These are phyloP conservation scores for Chamaedrilus cognettii DNA, from an alignment of 2,888 invertebrate species.

Conservation along the genomic window DNA sequence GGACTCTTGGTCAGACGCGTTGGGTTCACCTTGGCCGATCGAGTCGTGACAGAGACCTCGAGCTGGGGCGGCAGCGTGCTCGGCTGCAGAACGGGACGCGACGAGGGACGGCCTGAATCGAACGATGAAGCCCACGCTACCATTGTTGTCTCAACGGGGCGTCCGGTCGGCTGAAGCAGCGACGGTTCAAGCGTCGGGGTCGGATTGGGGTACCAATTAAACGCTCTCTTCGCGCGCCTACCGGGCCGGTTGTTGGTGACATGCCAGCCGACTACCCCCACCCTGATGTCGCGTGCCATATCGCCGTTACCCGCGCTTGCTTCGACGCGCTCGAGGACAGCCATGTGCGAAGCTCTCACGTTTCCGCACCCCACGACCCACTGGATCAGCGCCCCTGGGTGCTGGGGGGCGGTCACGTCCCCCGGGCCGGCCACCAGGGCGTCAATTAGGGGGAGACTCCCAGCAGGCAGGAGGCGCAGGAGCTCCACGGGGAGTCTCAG, in stretches of 20 bases:
- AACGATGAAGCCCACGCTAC: too few relatives aligned
- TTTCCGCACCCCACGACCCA: conserved; percentile 75
- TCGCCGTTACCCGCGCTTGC: conserved; percentile 74
- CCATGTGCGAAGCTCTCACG: conserved; percentile 69
- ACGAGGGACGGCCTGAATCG: too few relatives aligned
- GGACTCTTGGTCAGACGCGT: conserved; percentile 55
- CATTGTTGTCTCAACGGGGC: conserved; percentile 41
- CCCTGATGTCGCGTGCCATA: conserved; percentile 69
- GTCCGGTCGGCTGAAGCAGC: conserved; percentile 49
- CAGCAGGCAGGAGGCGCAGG: conserved; percentile 48
- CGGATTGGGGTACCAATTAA: conserved; percentile 25
- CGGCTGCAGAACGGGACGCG: background rate
- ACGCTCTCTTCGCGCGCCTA: conserved; percentile 56
- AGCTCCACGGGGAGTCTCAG: conserved; percentile 48
- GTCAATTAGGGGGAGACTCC: conserved; percentile 45
- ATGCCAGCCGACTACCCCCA: conserved; percentile 75
- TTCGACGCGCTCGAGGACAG: conserved; percentile 70
- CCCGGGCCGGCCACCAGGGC: conserved; percentile 56
- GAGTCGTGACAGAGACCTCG: background rate
- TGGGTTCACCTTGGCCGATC: conserved; percentile 37
- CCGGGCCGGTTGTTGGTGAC: conserved; percentile 63
- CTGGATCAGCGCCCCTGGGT: conserved; percentile 40
- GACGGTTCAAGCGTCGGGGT: conserved; percentile 47
- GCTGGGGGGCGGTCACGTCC: conserved; percentile 43
- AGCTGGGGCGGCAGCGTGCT: background rate